A percentile compares a stretch with the other conserved stretches of the same genome.
These are phyloP conservation scores for Channa maculata DNA, from an alignment of 2,113 vertebrate species.

Conservation along the genomic window DNA sequence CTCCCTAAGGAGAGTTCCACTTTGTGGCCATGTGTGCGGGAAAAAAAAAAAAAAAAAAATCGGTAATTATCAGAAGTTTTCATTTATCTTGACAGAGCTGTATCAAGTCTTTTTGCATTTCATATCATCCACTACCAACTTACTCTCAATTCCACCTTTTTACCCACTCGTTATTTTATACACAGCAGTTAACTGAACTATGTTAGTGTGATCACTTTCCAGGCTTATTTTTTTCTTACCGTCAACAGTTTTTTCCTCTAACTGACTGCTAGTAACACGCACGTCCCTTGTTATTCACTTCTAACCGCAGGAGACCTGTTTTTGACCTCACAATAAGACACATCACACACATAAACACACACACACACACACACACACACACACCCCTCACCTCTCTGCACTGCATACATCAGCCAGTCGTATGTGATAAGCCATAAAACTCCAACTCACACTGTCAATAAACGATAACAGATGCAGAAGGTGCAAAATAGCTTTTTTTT, in stretches of 20 bases:
- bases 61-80: constrained; percentile 28
- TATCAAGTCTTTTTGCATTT: neutral
- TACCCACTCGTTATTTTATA: too few relatives aligned
- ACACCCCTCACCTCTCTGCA: constrained; percentile 7
- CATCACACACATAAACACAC: constrained; percentile 8
- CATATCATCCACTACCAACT: neutral
- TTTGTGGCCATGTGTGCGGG: constrained; percentile 20
- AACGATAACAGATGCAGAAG: constrained; percentile 26
- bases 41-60: constrained; percentile 12
- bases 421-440: constrained; percentile 23
- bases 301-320: constrained; percentile 15
- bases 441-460: constrained; percentile 21
- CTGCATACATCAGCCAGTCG: constrained; percentile 8
- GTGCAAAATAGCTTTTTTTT: constrained; percentile 11
- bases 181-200: neutral
- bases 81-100: constrained; percentile 10
- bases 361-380: constrained; percentile 3
- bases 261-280: neutral
- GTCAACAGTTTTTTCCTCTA: neutral
- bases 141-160: too few relatives aligned
- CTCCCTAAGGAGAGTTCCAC: constrained; percentile 37
- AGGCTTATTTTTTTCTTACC: neutral
- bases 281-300: constrained; percentile 18
- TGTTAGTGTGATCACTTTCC: neutral
- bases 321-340: constrained; percentile 36